These are phyloP conservation scores for Prolemur simus DNA, from an alignment of 2,113 vertebrate species.

Conservation along the genomic window DNA sequence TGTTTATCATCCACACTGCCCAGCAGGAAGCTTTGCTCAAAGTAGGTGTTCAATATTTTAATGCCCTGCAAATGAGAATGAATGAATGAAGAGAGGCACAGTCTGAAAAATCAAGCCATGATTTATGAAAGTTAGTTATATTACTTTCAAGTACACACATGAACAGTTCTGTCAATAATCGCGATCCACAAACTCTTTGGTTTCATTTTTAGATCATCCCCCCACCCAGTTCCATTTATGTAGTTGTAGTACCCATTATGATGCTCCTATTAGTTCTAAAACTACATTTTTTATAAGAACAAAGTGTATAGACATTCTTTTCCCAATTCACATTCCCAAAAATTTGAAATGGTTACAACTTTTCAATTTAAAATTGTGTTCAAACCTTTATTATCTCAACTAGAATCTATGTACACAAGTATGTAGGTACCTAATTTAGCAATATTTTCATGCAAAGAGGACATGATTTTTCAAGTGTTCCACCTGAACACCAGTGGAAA, in stretches of 20 bases:
- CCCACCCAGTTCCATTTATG: not conserved
- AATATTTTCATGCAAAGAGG: not conserved
- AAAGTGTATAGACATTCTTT: not conserved
- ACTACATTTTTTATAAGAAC: not conserved
- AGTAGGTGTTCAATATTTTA: not conserved
- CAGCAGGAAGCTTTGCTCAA: not conserved
- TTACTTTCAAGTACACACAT: not conserved
- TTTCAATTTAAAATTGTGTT: not conserved
- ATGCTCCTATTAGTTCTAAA: not conserved
- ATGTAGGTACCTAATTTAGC: not conserved
- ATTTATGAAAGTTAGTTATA: not conserved
- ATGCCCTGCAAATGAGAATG: not conserved
- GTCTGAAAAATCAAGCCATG: not conserved
- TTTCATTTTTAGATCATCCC: slow-evolving; percentile 20
- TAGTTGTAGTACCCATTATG: not conserved
- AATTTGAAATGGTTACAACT: not conserved
- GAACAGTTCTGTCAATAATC: not conserved
- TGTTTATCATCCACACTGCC: not conserved
- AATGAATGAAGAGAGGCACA: not conserved
- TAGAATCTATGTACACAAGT: not conserved
- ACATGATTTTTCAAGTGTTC: not conserved
- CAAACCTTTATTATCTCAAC: not conserved
- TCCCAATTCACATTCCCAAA: not conserved
- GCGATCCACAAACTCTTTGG: not conserved
- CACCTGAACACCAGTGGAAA: not conserved